A percentile compares a stretch with the other conserved stretches of the same genome.
These are phyloP conservation scores for Peucedramus taeniatus DNA, from an alignment of 2,113 vertebrate genomes.

Conservation along the genomic window DNA sequence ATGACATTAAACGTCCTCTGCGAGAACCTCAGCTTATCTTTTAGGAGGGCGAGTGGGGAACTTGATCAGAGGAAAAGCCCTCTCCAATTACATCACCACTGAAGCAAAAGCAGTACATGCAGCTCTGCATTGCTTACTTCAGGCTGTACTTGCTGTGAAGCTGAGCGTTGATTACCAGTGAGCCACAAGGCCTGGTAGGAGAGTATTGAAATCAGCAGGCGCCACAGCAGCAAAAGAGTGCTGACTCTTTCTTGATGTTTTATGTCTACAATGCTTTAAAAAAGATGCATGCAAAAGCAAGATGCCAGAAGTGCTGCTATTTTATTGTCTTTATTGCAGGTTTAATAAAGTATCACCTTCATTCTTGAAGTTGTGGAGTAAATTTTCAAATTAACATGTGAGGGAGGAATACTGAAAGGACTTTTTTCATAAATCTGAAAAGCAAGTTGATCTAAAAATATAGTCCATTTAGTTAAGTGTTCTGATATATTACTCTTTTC, in stretches of 20 bases:
- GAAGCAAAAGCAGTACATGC: background rate
- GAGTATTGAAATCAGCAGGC: background rate
- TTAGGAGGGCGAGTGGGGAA: background rate
- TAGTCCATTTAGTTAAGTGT: conserved; percentile 14
- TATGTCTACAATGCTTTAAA: background rate
- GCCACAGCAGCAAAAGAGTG: background rate
- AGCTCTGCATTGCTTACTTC: background rate
- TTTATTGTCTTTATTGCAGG: background rate
- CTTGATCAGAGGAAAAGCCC: background rate
- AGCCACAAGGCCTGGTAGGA: background rate
- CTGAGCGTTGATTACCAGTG: background rate
- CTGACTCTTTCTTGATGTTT: background rate
- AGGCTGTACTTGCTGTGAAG: background rate
- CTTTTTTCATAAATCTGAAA: conserved; percentile 35
- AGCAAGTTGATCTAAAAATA: conserved; percentile 49
- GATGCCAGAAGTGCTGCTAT: background rate
- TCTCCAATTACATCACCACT: background rate
- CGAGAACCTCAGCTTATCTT: background rate
- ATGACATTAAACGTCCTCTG: background rate
- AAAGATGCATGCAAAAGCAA: background rate
- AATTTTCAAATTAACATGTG: background rate
- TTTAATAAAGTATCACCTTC: conserved; percentile 10
- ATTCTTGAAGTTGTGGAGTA: conserved; percentile 37
- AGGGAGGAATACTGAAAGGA: background rate
- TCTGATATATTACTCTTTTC: conserved; percentile 49